These are phyloP conservation scores for Girardia tigrina DNA, from an alignment of 2,888 invertebrate species.

Conservation along the genomic window DNA sequence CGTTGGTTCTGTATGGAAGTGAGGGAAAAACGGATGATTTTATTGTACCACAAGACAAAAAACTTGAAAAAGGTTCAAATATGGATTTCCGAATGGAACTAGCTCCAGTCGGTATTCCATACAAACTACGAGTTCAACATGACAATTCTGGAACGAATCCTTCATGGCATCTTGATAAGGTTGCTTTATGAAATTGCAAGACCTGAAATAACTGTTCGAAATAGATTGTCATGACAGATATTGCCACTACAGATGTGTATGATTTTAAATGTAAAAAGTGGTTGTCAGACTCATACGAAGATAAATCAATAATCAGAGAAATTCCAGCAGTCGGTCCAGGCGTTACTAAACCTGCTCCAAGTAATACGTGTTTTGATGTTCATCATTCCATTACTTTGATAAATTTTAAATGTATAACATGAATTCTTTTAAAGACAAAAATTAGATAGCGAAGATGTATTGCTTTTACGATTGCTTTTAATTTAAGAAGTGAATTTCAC, in stretches of 20 bases:
- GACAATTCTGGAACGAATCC: constrained; percentile 45
- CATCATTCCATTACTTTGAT: too few relatives aligned
- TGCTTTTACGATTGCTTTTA: too few relatives aligned
- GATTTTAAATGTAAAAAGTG: constrained; percentile 46
- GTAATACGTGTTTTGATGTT: too few relatives aligned
- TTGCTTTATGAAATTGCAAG: not conserved
- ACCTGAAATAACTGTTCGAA: not conserved
- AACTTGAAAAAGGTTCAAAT: constrained; percentile 46
- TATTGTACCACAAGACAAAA: constrained; percentile 40
- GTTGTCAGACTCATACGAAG: constrained; percentile 49
- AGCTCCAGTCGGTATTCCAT: constrained; percentile 45
- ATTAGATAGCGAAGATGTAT: too few relatives aligned
- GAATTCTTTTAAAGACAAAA: too few relatives aligned
- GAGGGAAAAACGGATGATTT: constrained; percentile 48
- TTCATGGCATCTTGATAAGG: constrained; percentile 48
- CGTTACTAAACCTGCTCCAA: constrained; percentile 24
- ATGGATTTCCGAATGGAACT: constrained; percentile 47
- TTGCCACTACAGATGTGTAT: constrained; percentile 42
- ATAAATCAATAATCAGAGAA: constrained; percentile 46
- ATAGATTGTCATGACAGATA: constrained; percentile 10
- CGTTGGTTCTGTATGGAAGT: constrained; percentile 47
- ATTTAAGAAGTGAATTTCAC: too few relatives aligned
- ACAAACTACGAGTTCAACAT: constrained; percentile 49
- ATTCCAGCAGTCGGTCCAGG: constrained; percentile 46
- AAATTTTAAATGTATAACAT: too few relatives aligned